These are phyloP conservation scores for Cinclus mexicanus DNA, from an alignment of 2,113 vertebrate genomes.

Conservation along the genomic window DNA sequence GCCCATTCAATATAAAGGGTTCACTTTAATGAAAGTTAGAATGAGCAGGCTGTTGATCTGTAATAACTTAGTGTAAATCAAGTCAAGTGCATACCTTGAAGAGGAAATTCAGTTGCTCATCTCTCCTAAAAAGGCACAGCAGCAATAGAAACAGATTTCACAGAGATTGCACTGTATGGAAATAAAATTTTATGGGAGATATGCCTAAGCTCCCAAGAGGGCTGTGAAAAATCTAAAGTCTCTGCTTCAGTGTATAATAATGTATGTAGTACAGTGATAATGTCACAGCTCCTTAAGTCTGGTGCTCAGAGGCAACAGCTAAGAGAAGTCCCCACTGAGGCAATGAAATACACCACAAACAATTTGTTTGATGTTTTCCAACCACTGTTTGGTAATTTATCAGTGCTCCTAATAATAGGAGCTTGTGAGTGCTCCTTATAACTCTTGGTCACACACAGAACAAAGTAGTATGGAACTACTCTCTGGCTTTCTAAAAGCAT, in stretches of 20 bases:
- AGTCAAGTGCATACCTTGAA: background rate
- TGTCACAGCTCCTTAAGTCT: background rate
- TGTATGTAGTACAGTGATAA: background rate
- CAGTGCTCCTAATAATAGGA: background rate
- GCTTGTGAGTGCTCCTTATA: background rate
- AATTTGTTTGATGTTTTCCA: background rate
- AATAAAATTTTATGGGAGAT: slow-evolving; percentile 21
- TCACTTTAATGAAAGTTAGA: background rate
- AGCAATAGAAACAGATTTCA: background rate
- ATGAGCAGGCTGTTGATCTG: background rate
- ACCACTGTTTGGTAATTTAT: background rate
- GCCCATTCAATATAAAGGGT: background rate
- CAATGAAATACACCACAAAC: background rate
- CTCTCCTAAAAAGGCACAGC: background rate
- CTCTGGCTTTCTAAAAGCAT: background rate
- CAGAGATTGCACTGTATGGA: background rate
- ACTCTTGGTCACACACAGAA: background rate
- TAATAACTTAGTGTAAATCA: background rate
- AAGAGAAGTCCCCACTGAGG: background rate
- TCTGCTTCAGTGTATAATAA: background rate
- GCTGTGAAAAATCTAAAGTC: background rate
- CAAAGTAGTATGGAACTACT: background rate
- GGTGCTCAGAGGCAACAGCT: background rate
- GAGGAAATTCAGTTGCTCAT: background rate
- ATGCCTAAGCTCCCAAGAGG: background rate